Percentiles rank a stretch among this genome's conserved stretches.
Conservation (phyloP, 1,140 invertebrate genomes). For the Diplogasteroides magnus region DNA sequence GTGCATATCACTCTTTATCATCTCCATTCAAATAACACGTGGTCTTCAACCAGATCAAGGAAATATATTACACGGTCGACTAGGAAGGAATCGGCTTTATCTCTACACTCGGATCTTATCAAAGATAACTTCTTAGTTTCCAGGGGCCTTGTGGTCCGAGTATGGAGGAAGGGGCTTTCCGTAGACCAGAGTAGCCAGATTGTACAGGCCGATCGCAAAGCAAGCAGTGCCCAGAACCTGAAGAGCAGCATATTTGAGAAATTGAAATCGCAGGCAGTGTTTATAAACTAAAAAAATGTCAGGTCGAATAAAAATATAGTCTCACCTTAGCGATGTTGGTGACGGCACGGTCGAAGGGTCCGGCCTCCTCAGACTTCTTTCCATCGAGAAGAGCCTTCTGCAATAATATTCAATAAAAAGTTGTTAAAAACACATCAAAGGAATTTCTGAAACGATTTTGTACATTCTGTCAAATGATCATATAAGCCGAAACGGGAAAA, state of each 20-base stretch:
- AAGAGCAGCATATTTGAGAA: conserved; percentile 15
- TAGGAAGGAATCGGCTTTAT: conserved; percentile 8
- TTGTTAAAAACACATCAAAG: too few relatives aligned
- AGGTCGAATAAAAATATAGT: neutral
- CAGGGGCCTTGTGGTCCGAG: conserved; percentile 32
- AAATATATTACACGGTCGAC: too few relatives aligned
- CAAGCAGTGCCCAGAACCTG: conserved; percentile 16
- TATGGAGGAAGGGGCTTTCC: conserved; percentile 41
- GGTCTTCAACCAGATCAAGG: neutral
- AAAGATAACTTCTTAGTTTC: conserved; percentile 16
- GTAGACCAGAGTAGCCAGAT: conserved; percentile 30
- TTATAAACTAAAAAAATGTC: neutral
- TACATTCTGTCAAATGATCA: too few relatives aligned
- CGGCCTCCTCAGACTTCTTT: conserved; percentile 44
- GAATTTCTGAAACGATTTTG: too few relatives aligned
- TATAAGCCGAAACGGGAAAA: too few relatives aligned
- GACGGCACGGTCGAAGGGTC: conserved; percentile 29
- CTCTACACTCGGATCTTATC: conserved; percentile 4
- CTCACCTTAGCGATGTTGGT: conserved; percentile 33
- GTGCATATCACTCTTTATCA: neutral
- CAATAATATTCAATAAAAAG: conserved; percentile 14
- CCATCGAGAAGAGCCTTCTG: conserved; percentile 45
- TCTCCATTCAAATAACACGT: neutral
- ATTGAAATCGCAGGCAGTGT: neutral
- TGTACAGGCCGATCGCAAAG: conserved; percentile 40